These are phyloP conservation scores for Myxocyprinus asiaticus DNA, from an alignment of 2,113 vertebrate genomes.

Conservation along the genomic window DNA sequence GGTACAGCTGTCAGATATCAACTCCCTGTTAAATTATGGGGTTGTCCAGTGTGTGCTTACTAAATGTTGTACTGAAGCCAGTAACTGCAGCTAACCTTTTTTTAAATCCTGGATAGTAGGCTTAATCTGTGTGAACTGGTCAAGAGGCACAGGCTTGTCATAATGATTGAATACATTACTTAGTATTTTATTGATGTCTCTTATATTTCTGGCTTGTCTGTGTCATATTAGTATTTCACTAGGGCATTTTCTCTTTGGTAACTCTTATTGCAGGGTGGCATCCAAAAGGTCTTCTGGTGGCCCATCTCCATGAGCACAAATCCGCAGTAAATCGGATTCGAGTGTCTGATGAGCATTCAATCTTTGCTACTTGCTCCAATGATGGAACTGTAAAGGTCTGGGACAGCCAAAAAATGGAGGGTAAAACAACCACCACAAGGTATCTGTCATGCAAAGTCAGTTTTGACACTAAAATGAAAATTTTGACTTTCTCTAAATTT, in stretches of 20 bases:
- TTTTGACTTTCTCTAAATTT: too few relatives aligned
- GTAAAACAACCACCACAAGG: conserved; percentile 97
- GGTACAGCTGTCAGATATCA: conserved; percentile 68
- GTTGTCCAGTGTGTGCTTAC: too few relatives aligned
- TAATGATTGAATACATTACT: too few relatives aligned
- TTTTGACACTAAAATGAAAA: too few relatives aligned
- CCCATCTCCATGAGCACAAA: conserved; percentile 97
- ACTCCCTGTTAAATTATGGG: too few relatives aligned
- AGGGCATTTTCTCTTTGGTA: background rate
- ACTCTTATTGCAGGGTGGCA: conserved; percentile 83
- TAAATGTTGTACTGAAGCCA: too few relatives aligned
- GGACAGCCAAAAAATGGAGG: conserved; percentile 99
- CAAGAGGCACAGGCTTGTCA: too few relatives aligned
- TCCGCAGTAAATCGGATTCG: conserved; percentile 91
- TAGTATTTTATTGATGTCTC: too few relatives aligned
- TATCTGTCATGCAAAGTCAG: conserved; percentile 47
- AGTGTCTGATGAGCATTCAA: conserved; percentile 94
- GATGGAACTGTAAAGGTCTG: conserved; percentile 97
- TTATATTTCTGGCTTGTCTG: conserved; percentile 2
- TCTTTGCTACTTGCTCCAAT: conserved; percentile 96
- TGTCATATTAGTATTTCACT: background rate
- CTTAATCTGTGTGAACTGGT: too few relatives aligned
- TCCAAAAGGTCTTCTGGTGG: conserved; percentile 92
- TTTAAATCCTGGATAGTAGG: too few relatives aligned
- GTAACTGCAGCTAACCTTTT: too few relatives aligned